Evolutionary conservation across 2,888 invertebrate species (phyloP).

Genomic region (Callyntrura guangdongensis): DNA sequence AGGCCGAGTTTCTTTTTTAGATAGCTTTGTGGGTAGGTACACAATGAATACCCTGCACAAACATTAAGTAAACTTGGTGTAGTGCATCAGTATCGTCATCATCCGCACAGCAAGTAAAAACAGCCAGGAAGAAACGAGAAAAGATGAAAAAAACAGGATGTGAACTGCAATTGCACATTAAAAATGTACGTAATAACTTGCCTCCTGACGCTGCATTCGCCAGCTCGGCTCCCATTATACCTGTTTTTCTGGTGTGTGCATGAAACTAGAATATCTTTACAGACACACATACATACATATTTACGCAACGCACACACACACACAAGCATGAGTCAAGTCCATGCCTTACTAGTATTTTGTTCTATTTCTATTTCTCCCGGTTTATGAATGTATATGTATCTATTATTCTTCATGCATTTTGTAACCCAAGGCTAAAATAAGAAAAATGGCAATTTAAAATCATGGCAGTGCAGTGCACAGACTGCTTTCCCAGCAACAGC

Average conservation of each 20-base stretch:
- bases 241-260: conserved; percentile 37
- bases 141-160: conserved; percentile 67
- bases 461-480: conserved; percentile 48
- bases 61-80: not conserved
- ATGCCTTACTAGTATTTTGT: too few relatives aligned
- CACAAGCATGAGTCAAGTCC: not conserved
- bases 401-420: conserved; percentile 42
- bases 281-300: not conserved
- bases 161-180: conserved; percentile 77
- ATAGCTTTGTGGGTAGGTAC: conserved; percentile 6
- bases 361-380: not conserved
- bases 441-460: conserved; percentile 46
- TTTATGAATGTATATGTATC: not conserved
- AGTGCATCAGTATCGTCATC: conserved; percentile 13
- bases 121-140: conserved; percentile 31
- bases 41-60: not conserved
- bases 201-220: conserved; percentile 14
- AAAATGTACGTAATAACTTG: conserved; percentile 74
- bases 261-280: not conserved
- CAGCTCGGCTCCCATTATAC: not conserved
- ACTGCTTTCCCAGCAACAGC: not conserved
- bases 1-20: not conserved
- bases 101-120: conserved; percentile 24
- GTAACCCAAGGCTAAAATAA: conserved; percentile 49
- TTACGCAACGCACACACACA: conserved; percentile 36